phyloP scores from a whole-genome alignment of 1,140 invertebrate species.

The Hylaeus anthracinus region DNA sequence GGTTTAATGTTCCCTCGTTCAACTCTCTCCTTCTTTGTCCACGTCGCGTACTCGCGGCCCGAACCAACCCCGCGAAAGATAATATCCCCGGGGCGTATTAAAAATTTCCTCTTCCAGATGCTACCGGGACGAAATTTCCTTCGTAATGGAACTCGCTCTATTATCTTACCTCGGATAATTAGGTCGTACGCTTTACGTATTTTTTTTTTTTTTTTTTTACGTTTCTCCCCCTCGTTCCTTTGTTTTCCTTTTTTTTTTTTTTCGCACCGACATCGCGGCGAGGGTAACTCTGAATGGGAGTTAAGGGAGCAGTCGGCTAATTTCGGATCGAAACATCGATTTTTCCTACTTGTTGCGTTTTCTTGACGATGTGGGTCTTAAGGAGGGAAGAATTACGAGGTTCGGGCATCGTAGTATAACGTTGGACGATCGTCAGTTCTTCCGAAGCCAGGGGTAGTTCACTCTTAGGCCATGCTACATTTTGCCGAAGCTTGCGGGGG shows the following conservation, averaged over 20 bases:
- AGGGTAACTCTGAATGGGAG: constrained; percentile 33
- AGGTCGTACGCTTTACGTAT: constrained; percentile 35
- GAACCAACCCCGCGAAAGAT: background rate
- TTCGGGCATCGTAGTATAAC: too few relatives aligned
- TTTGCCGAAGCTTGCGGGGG: too few relatives aligned
- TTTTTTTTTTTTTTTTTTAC: background rate
- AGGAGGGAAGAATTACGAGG: too few relatives aligned
- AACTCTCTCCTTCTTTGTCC: constrained; percentile 14
- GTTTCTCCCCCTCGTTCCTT: background rate
- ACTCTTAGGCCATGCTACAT: too few relatives aligned
- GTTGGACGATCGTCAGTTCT: too few relatives aligned
- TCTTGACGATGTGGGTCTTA: too few relatives aligned
- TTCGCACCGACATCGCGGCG: background rate
- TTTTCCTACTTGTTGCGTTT: too few relatives aligned
- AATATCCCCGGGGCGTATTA: constrained; percentile 37
- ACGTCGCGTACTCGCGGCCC: constrained; percentile 7
- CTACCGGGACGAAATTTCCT: constrained; percentile 38
- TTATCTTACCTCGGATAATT: constrained; percentile 47
- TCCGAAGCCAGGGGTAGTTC: too few relatives aligned
- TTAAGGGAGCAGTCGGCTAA: background rate
- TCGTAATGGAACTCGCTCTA: constrained; percentile 48
- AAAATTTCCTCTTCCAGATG: constrained; percentile 46
- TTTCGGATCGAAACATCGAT: too few relatives aligned
- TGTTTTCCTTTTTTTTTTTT: background rate
- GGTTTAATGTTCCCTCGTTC: constrained; percentile 18